Conservation (phyloP, 2,113 vertebrate genomes). For the Phalacrocorax brasilianus region DNA sequence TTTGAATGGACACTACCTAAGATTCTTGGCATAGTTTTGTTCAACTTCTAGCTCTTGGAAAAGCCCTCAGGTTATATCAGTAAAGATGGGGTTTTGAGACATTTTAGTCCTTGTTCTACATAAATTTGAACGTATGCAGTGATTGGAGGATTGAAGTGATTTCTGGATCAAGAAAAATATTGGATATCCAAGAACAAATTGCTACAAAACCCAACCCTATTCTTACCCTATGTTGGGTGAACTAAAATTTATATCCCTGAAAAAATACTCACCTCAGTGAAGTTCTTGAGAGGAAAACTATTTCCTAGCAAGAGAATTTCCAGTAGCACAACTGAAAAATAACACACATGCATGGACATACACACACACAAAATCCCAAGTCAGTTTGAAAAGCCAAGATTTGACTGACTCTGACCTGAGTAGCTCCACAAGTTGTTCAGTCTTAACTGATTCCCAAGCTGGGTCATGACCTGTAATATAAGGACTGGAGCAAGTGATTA, state of each 20-base stretch:
- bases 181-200: neutral
- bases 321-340: constrained; percentile 2
- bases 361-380: neutral
- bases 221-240: neutral
- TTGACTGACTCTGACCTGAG: neutral
- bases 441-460: constrained; percentile 4
- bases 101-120: neutral
- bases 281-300: neutral
- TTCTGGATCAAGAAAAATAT: neutral
- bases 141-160: neutral
- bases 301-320: neutral
- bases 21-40: neutral
- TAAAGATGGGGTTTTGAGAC: neutral
- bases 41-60: neutral
- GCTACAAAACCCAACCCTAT: neutral
- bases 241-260: neutral
- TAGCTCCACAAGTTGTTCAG: neutral
- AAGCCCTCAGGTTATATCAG: neutral
- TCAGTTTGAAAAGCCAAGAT: neutral
- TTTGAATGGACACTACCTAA: neutral
- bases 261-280: neutral
- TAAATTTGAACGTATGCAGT: neutral
- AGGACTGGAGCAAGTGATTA: constrained; percentile 34
- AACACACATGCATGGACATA: accelerated
- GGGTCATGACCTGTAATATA: neutral